These are phyloP conservation scores for Sardinella longiceps DNA, from an alignment of 2,797 vertebrate genomes.

Conservation along the genomic window DNA sequence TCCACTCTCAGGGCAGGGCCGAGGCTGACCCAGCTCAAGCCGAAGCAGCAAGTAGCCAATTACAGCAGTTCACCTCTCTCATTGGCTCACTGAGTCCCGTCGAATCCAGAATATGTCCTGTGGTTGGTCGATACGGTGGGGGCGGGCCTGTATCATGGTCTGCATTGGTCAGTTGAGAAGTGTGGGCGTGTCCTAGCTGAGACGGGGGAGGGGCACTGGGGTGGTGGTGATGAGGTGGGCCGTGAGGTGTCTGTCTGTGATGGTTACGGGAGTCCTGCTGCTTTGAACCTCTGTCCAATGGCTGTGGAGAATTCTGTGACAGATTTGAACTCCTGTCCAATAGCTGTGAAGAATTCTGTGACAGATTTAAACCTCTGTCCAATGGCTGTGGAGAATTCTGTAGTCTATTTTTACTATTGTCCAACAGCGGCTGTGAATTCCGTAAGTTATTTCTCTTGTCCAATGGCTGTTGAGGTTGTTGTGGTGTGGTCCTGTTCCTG, in stretches of 20 bases:
- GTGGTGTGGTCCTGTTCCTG: conserved; percentile 67
- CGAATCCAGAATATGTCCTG: conserved; percentile 67
- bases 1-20: conserved; percentile 20
- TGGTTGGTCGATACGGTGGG: conserved; percentile 27
- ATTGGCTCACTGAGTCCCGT: conserved; percentile 68
- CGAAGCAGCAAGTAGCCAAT: conserved; percentile 58
- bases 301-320: no score
- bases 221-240: conserved; percentile 18
- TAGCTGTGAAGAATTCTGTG: not conserved
- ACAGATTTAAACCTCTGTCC: not conserved
- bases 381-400: not conserved
- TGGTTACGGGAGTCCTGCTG: not conserved
- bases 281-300: not conserved
- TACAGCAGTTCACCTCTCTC: conserved; percentile 81
- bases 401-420: conserved; percentile 57
- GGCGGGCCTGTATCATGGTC: conserved; percentile 26
- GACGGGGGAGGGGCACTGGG: not conserved
- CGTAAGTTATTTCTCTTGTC: conserved; percentile 70
- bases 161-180: not conserved
- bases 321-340: no score
- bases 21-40: conserved; percentile 63
- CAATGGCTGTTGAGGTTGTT: conserved; percentile 65
- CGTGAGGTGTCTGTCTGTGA: no score
- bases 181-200: not conserved
- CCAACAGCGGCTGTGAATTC: conserved; percentile 51